Evolutionary conservation across 1,140 invertebrate species (phyloP), one percentile per base, ranked within the genome.

Genomic region (Papilio dardanus): DNA sequence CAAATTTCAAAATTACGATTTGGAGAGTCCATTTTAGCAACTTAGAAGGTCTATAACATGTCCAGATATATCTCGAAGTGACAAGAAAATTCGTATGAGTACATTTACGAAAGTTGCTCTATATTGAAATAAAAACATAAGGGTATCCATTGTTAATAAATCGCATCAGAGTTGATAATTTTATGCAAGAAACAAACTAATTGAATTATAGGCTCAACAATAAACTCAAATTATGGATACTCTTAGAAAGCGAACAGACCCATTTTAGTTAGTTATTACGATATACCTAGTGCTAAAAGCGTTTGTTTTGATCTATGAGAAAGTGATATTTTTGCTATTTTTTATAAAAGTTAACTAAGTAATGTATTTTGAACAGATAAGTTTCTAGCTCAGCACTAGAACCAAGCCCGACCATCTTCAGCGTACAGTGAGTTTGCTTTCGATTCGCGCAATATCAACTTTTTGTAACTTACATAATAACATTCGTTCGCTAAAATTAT

Each of bases 41-140:
- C 16, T 2, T n/a, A 46, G 30, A 62, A 16, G 2, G 12, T 14
- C 10, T 0, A 12, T 58, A 1, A 28, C 0, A 19, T 3, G 0
- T 28, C 24, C 1, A 28, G 21, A 28, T 28, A 28, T 28, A 1
- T 28, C 28, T 58, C 21, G 54, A 10, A 24, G 3, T 58, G 24
- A 28, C 54, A 10, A 14, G 21, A 58, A 21, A 50, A 21, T 21
- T 21, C 16, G n/a, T 19, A 50, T 6, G n/a, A 21, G 46, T 54
- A n/a, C n/a, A 33, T 71, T 54, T 71, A 28, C n/a, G 8, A 33
- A 19, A 71, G 69, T 71, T 71, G n/a, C 69, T 54, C 42, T 24
- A 4, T 71, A 21, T 71, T 24, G 2, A 24, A 10, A 42, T 0
- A 54, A 54, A 42, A 42, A 42, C 5, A 16, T 16, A 16, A 42